Conservation (phyloP, 2,113 vertebrate genomes). For the Oxyura jamaicensis region DNA sequence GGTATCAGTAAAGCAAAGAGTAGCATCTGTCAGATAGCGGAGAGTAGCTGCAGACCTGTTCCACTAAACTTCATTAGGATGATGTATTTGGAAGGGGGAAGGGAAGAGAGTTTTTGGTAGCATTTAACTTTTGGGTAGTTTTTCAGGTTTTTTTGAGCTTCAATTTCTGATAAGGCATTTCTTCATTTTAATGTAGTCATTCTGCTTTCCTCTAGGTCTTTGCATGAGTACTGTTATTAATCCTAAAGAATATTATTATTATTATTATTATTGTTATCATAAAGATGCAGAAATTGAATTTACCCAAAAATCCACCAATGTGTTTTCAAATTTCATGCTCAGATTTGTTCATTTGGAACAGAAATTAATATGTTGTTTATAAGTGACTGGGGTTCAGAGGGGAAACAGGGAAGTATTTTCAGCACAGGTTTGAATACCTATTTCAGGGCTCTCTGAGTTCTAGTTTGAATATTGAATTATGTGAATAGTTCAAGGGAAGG, state of each 20-base stretch:
- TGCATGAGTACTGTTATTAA: not conserved
- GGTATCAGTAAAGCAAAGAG: not conserved
- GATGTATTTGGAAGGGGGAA: not conserved
- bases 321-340: not conserved
- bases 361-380: not conserved
- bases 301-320: not conserved
- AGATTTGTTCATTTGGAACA: not conserved
- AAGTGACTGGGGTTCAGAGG: not conserved
- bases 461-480: not conserved
- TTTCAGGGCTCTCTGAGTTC: not conserved
- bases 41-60: not conserved
- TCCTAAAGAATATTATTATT: not conserved
- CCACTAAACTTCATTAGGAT: not conserved
- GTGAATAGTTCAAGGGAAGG: not conserved
- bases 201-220: not conserved
- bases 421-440: not conserved
- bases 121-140: not conserved
- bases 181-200: not conserved
- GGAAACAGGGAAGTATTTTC: not conserved
- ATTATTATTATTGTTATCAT: not conserved
- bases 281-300: not conserved
- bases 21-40: not conserved
- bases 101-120: not conserved
- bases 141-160: not conserved
- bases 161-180: not conserved